Evolutionary conservation across 2,888 invertebrate genomes (phyloP), one percentile per base, ranked within the genome.

Genomic region (Ashinkailepas kermadecensis): DNA sequence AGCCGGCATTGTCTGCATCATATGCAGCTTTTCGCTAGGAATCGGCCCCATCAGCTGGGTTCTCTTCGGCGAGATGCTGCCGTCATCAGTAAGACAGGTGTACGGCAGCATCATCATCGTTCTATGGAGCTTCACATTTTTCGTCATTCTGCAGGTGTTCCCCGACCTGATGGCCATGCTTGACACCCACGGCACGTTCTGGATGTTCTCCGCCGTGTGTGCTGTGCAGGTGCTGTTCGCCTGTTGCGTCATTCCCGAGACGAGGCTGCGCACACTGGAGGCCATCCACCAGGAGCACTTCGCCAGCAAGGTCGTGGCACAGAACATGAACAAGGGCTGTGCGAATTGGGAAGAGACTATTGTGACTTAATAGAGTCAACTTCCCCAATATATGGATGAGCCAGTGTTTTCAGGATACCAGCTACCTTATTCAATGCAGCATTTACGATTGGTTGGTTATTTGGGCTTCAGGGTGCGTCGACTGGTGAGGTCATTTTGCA

Each of bases 41-140:
- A 74, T 56, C 74, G 74, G 74, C 18, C 74, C 74, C 21, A 21
- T 74, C 74, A 74, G 56, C 74, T 74, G 74, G 74, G 74, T 74
- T 21, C 21, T 74, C 21, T 74, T 74, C 54, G 74, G 54, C 18
- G 74, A 74, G 56, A 54, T 74, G 56, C 21, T 74, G 67, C 25
- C 59, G 79, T 70, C 80, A 64, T 83, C 18, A 81, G 84, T 96
- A 82, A 91, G 96, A 83, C 96, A 97, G 0, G 91, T 93, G 0
- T 96, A 96, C 0, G 96, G 96, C 57, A 94, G 95, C 1, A 88
- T 96, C 62, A 94, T 94, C 0, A 95, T 96, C 0, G 93, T 93
- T 39, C 94, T 95, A 87, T 97, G 96, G 88, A 96, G 95, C 95
- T 88, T 92, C 0, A 95, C 95, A 87, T 94, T 95, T 0, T 96